Evolutionary conservation across 1,140 invertebrate species (phyloP).

Genomic region (Aphaenogaster rudis): DNA sequence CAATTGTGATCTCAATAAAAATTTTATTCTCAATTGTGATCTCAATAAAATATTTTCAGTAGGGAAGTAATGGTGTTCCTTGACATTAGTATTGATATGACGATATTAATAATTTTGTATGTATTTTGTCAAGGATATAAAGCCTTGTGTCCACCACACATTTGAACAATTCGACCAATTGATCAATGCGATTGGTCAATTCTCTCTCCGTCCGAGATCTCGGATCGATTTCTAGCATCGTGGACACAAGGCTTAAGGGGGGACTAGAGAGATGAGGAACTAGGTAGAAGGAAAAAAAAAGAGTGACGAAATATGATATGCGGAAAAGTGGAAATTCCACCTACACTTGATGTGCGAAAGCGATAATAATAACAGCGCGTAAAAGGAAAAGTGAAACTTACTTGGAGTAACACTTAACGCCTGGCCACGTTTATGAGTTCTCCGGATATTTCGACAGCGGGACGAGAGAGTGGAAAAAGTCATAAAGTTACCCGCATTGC

Average conservation of each 20-base stretch:
- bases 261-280: neutral
- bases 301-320: neutral
- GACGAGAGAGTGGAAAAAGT: conserved; percentile 27
- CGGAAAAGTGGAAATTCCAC: conserved; percentile 42
- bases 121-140: neutral
- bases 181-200: no score
- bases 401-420: conserved; percentile 50
- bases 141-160: no score
- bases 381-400: conserved; percentile 69
- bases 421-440: conserved; percentile 38
- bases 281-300: neutral
- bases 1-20: no score
- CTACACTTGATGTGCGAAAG: conserved; percentile 9
- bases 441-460: conserved; percentile 30
- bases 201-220: no score
- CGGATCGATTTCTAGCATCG: no score
- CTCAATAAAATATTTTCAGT: no score
- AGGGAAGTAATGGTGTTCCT: neutral
- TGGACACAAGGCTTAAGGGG: no score
- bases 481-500: conserved; percentile 43
- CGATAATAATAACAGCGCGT: conserved; percentile 34
- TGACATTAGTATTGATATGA: neutral
- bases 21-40: no score
- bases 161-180: no score
- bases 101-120: neutral